These are phyloP conservation scores for Hydropotes inermis DNA, from an alignment of 2,113 vertebrate genomes.

Conservation along the genomic window DNA sequence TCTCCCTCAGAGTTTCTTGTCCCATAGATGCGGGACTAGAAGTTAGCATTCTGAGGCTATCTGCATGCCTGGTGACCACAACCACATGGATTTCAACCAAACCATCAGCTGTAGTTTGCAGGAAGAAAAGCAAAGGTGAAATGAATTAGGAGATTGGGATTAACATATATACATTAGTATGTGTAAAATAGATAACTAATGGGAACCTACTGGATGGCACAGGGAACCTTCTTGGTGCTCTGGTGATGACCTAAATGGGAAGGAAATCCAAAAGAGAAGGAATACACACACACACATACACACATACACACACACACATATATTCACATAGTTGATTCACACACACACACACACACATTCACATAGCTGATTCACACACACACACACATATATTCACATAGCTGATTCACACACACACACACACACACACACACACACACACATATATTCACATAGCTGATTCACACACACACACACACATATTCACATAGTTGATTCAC, in stretches of 20 bases:
- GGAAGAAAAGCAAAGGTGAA: background rate
- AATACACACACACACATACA: background rate
- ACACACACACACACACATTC: background rate
- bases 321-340: background rate
- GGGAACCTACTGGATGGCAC: background rate
- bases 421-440: no score
- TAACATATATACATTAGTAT: background rate
- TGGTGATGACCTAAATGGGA: background rate
- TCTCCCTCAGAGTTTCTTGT: background rate
- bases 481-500: background rate
- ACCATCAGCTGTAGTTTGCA: background rate
- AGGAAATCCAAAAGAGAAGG: background rate
- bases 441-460: background rate
- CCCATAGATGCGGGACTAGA: background rate
- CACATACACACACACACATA: no score
- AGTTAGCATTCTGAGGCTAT: background rate
- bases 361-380: background rate
- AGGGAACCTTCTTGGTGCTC: background rate
- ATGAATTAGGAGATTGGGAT: background rate
- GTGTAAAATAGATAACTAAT: background rate
- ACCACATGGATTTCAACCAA: background rate
- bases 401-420: background rate
- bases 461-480: background rate
- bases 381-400: background rate
- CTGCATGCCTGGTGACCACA: fast-evolving